phyloP scores from a whole-genome alignment of 2,888 invertebrate genomes.

The Sarcophaga variegata region DNA sequence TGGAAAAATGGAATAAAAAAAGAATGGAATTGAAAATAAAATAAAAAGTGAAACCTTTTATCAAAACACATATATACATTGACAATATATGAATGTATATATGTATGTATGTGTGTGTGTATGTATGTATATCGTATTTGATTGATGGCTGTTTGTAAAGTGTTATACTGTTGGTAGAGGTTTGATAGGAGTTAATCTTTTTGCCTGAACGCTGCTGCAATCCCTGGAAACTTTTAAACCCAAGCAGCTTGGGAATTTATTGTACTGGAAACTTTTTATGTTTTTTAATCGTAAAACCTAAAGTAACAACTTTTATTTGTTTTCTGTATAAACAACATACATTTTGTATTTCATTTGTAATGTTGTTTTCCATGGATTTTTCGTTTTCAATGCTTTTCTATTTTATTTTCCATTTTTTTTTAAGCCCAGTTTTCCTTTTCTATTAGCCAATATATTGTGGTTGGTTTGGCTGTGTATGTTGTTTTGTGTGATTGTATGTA shows the following conservation, averaged over 20 bases:
- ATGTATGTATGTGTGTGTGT: too few relatives aligned
- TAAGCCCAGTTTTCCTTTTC: conserved; percentile 10
- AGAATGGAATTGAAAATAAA: not conserved
- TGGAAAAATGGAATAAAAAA: not conserved
- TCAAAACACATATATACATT: not conserved
- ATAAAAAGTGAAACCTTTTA: conserved; percentile 4
- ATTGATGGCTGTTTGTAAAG: conserved; percentile 44
- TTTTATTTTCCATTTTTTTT: not conserved
- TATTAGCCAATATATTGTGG: conserved; percentile 40
- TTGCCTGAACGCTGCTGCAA: not conserved
- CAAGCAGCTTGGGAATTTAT: conserved; percentile 26
- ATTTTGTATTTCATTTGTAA: too few relatives aligned
- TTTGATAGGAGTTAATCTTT: not conserved
- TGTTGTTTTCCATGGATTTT: too few relatives aligned
- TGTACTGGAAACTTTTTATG: conserved; percentile 3
- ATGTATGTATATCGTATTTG: not conserved
- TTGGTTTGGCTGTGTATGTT: conserved; percentile 8
- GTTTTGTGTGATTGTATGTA: conserved; percentile 13
- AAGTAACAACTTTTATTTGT: conserved; percentile 38
- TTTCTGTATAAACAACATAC: not conserved
- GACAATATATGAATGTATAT: not conserved
- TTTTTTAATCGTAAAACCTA: conserved; percentile 19
- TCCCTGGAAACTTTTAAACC: conserved; percentile 14
- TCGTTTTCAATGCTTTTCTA: not conserved
- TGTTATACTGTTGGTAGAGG: conserved; percentile 16